Evolutionary conservation across 2,113 vertebrate genomes (phyloP), one percentile per base, ranked within the genome.

Genomic region (Lamprologus callipterus): DNA sequence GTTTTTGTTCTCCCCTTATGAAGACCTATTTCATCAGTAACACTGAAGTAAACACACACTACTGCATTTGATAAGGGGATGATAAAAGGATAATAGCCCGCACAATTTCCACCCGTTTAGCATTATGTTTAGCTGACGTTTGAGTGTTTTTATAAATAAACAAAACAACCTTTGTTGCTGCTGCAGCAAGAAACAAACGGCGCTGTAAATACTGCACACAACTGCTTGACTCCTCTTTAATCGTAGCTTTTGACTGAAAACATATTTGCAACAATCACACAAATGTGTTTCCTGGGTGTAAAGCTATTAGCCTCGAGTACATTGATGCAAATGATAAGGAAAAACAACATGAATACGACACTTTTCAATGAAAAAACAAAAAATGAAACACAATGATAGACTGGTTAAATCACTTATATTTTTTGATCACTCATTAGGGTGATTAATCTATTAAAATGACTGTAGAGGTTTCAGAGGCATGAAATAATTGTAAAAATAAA

Each of bases 71-170:
- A 85, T 58, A 81, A 33, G 17, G 16, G 89, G 54, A 87, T 79
- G 85, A 94, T 88, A 88, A 94, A 91, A 84, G 81, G 53, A 90
- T 90, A 89, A 91, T 87, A 89, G 63, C 9, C 12, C 2, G 4
- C 5, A 11, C 54, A 68, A 78, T 87, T 87, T 55, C 55, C 60
- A 57, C 84, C 68, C 35, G 47, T 85, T 88, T 87, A 68, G 63
- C 82, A 31, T 65, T 33, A 79, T 51, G 51, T 83, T 79, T 11
- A 73, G 40, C 60, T 45, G 79, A 26, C 2, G 33, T 51, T 35
- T n/a, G 21, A 28, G 55, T 28, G 31, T 85, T 84, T 26, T 28
- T 5, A 4, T 8, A 49, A 49, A 49, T 47, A 2, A 65, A 21
- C 13, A 35, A 42, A 33, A 19, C 4, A 35, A 37, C 82, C 54